A percentile compares a stretch with the other conserved stretches of the same genome.
Conservation (phyloP, 2,888 invertebrate species). For the Acanthoscelides obtectus region DNA sequence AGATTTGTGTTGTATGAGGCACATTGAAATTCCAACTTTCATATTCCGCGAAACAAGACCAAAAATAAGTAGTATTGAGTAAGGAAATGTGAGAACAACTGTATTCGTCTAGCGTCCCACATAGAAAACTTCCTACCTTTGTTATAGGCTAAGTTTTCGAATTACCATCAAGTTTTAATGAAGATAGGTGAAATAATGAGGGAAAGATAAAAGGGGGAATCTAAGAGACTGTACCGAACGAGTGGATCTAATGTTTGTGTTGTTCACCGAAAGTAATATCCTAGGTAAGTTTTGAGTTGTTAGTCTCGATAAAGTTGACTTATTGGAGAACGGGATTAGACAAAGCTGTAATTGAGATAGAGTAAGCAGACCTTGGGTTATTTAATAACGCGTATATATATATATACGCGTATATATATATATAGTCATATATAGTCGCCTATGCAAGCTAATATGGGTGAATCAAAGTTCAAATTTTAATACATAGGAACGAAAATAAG, state of each 20-base stretch:
- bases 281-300: background rate
- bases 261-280: background rate
- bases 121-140: background rate
- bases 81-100: background rate
- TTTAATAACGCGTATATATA: too few species aligned
- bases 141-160: background rate
- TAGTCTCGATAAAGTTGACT: background rate
- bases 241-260: background rate
- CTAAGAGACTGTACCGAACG: background rate
- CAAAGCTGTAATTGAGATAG: background rate
- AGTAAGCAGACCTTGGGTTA: too few species aligned
- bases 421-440: too few species aligned
- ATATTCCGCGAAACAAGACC: background rate
- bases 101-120: background rate
- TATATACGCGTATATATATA: too few species aligned
- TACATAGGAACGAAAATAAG: too few species aligned
- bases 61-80: background rate
- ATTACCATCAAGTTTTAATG: background rate
- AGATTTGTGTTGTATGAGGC: too few species aligned
- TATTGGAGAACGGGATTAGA: background rate
- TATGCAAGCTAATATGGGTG: too few species aligned
- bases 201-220: background rate
- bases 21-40: background rate
- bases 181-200: background rate
- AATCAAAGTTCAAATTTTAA: too few species aligned